A percentile compares a stretch with the other conserved stretches of the same genome.
phyloP scores from a whole-genome alignment of 2,113 vertebrate species.

The Cheirogaleus medius region DNA sequence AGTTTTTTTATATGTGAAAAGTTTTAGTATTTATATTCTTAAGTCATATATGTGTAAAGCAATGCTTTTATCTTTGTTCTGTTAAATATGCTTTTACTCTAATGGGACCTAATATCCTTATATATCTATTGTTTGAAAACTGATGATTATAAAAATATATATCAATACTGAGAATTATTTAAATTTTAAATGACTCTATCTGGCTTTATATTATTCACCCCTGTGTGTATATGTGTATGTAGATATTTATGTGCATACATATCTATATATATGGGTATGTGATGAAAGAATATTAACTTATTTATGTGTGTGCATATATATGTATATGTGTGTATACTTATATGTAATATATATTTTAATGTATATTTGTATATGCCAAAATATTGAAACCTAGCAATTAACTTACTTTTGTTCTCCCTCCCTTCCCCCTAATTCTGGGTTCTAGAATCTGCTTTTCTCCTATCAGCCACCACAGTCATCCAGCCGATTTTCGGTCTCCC shows the following conservation, averaged over 20 bases:
- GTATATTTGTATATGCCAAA: neutral
- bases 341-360: neutral
- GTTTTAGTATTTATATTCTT: neutral
- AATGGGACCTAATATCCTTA: neutral
- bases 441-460: conserved; percentile 97
- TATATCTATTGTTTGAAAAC: neutral
- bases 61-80: neutral
- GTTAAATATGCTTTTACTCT: neutral
- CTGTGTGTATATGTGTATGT: neutral
- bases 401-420: conserved; percentile 3
- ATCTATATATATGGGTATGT: neutral
- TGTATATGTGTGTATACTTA: neutral
- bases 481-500: conserved; percentile 97
- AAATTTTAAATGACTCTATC: neutral
- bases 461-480: conserved; percentile 97
- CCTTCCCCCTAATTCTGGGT: conserved; percentile 37
- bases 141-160: neutral
- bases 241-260: neutral
- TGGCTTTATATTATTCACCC: neutral
- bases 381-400: neutral
- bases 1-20: neutral
- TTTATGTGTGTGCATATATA: neutral
- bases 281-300: neutral
- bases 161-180: neutral
- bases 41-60: neutral